Base-by-base conservation (phyloP, 2,797 vertebrate species). In the Neoniphon sammara region DNA sequence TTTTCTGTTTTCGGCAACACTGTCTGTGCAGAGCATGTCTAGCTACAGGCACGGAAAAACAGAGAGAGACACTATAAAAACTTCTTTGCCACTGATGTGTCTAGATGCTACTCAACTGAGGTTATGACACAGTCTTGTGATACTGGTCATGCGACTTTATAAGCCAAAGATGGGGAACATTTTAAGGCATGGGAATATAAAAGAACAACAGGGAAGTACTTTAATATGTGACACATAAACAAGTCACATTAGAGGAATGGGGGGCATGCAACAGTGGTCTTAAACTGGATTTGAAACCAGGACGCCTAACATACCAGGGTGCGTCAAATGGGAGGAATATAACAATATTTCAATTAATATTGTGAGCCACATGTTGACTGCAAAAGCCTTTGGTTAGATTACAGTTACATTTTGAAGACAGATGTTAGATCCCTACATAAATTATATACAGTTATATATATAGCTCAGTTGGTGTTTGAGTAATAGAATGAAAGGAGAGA, bases 361-460 rank as follows among this genome's bases (percentile, higher is more conserved):
- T 49, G 23, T 5, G 1, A 46, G 9, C 36, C 36, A 39, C 10
- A 39, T 39, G 36, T 39, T 39, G 36, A 39, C 20, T 7, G 8
- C 58, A 12, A 27, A 49, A 70, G 53, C 61, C 11, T 39, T 36
- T 46, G 9, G 46, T 14, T 5, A 4, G 25, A 61, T 50, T 27
- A 25, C 4, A 42, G 62, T 46, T 46, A 36, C 5, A 71, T 39
- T 47, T 44, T 17, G 50, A 57, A 59, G 58, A 39, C 47, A 61
- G 18, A 58, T 49, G 52, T 30, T 59, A 55, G 18, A 42, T 47
- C 47, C 3, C n/a, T 30, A 20, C 60, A 55, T 30, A n/a, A n/a
- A n/a, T n/a, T n/a, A n/a, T n/a, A n/a, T n/a, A n/a, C n/a, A n/a
- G n/a, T n/a, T n/a, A n/a, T n/a, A n/a, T 11, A 12, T 39, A 39